phyloP scores from a whole-genome alignment of 2,888 invertebrate genomes.

The Cantharis rufa region DNA sequence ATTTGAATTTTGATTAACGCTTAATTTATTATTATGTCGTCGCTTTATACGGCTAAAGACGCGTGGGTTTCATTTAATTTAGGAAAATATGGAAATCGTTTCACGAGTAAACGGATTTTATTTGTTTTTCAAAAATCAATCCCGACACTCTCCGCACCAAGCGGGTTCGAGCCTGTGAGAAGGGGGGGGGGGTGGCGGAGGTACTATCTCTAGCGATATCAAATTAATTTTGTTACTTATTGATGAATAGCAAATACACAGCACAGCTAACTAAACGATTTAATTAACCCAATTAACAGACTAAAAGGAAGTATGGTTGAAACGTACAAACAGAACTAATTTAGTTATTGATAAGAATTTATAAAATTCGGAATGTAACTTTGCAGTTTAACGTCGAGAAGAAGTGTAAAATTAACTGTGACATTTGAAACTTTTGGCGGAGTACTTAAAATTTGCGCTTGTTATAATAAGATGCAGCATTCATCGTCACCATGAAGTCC shows the following conservation, averaged over 20 bases:
- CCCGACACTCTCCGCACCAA: neutral
- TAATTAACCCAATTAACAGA: neutral
- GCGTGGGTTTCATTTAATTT: neutral
- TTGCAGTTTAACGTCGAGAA: neutral
- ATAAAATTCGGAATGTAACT: neutral
- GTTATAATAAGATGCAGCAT: constrained; percentile 16
- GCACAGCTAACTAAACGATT: neutral
- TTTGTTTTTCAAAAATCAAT: neutral
- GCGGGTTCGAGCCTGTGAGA: neutral
- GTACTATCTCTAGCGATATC: neutral
- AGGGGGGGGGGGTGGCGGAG: neutral
- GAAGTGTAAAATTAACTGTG: neutral
- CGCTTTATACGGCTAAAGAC: neutral
- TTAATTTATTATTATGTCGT: neutral
- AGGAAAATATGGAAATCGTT: neutral
- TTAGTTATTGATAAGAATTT: neutral
- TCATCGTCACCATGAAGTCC: constrained; percentile 5
- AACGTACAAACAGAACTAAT: neutral
- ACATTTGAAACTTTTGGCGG: neutral
- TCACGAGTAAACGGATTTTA: neutral
- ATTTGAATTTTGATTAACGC: neutral
- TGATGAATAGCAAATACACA: neutral
- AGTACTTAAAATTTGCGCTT: neutral
- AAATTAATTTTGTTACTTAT: neutral
- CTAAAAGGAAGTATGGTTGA: neutral